Evolutionary conservation across 1,140 invertebrate species (phyloP), one percentile per base, ranked within the genome.

Genomic region (Coptotermes formosanus): DNA sequence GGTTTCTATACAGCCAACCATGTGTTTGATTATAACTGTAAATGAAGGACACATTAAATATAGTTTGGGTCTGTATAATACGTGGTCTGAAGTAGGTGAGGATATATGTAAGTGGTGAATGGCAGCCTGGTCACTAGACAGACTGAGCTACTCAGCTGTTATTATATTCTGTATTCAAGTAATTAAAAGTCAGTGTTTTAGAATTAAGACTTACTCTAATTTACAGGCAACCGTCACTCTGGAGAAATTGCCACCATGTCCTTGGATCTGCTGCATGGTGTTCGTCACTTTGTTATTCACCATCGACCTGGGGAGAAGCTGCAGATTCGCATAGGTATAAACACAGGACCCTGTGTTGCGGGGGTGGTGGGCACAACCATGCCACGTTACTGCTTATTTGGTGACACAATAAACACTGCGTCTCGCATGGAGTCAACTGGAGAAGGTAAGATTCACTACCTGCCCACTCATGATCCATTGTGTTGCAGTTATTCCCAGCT

Each of bases 371-470:
- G 94, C 8, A 91, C 92, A 25, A 94, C 92, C 59, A 94, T 94
- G 94, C 94, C 94, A 0, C 89, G 94, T 23, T 95, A 95, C 89
- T 95, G 94, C 88, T 90, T 95, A 23, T 95, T 95, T 88, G 94
- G 93, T 6, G 93, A 93, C 87, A 92, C 92, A 3, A 91, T 93
- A 82, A 93, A 93, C 88, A 93, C 92, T 19, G 92, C 93, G 0
- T 90, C 90, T 12, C 87, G 92, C 82, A 94, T 94, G 92, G 92
- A 93, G 88, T 89, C 91, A 1, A 91, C 90, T 55, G 91, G 92
- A n/a, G 90, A 92, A 90, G 89, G 93, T 93, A 89, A 88, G 88
- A 87, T 16, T 55, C 52, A 55, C 2, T 55, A 19, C 6, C 45
- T 48, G 6, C 45, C 52, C 52, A 12, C 9, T 55, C 19, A 19